Conservation (phyloP, 2,113 vertebrate genomes). For the Hymenochirus boettgeri region DNA sequence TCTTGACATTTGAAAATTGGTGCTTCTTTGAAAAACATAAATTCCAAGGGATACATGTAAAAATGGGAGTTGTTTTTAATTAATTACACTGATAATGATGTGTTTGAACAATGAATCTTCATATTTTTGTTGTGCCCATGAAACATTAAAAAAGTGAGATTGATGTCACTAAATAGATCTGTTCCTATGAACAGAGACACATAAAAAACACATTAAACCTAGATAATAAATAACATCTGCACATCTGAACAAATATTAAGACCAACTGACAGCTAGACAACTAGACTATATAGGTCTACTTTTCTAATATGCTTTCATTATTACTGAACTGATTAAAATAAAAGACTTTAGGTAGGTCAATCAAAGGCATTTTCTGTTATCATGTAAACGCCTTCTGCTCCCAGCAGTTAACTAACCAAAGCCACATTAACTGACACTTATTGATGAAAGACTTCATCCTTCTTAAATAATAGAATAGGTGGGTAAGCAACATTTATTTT, state of each 20-base stretch:
- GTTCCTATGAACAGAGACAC: background rate
- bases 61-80: background rate
- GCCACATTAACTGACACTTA: slow-evolving; percentile 13
- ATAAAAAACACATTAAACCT: no score
- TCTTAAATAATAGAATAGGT: slow-evolving; percentile 7
- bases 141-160: no score
- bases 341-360: background rate
- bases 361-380: background rate
- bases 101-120: slow-evolving; percentile 4
- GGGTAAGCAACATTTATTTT: background rate
- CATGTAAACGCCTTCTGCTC: background rate
- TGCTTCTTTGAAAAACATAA: slow-evolving; percentile 15
- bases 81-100: background rate
- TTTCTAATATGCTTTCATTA: background rate
- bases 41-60: background rate
- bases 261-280: no score
- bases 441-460: slow-evolving; percentile 9
- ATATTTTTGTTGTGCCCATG: background rate
- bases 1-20: slow-evolving; percentile 26
- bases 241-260: no score
- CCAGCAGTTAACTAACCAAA: slow-evolving; percentile 21
- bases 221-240: background rate
- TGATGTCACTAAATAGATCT: background rate
- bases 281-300: no score
- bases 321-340: background rate